These are phyloP conservation scores for Danio choprae DNA, from an alignment of 2,797 vertebrate species.

Conservation along the genomic window DNA sequence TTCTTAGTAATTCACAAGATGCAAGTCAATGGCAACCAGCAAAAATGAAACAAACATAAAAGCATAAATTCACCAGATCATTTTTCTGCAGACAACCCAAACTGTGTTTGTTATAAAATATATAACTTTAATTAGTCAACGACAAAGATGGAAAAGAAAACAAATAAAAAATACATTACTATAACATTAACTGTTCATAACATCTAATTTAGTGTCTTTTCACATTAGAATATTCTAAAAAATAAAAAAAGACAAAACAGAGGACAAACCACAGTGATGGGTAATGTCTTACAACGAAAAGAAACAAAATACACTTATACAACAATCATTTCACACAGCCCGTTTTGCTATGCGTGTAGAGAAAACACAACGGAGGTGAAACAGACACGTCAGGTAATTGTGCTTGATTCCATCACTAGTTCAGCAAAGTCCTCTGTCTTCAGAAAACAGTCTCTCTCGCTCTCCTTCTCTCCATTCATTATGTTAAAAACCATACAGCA, in stretches of 20 bases:
- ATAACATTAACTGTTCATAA: constrained; percentile 81
- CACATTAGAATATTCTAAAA: constrained; percentile 67
- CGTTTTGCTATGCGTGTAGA: constrained; percentile 46
- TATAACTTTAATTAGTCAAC: constrained; percentile 86
- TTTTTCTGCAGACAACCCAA: constrained; percentile 5
- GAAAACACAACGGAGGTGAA: constrained; percentile 46
- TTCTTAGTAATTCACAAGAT: too few relatives aligned
- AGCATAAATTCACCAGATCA: not conserved
- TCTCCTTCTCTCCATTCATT: constrained; percentile 67
- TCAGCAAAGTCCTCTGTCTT: constrained; percentile 47
- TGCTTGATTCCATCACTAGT: constrained; percentile 40
- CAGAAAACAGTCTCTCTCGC: constrained; percentile 57
- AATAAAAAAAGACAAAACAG: constrained; percentile 66
- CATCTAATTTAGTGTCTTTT: constrained; percentile 71
- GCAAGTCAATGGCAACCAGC: too few relatives aligned
- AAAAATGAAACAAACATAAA: too few relatives aligned
- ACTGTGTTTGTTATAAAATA: constrained; percentile 83
- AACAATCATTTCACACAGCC: constrained; percentile 58
- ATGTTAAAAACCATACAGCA: constrained; percentile 76
- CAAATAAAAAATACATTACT: constrained; percentile 77
- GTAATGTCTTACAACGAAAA: constrained; percentile 58
- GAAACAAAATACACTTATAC: constrained; percentile 60
- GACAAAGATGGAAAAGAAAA: constrained; percentile 80
- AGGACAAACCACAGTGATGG: constrained; percentile 62
- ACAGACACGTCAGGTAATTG: constrained; percentile 45